A percentile compares a stretch with the other conserved stretches of the same genome.
These are phyloP conservation scores for Anarrhichthys ocellatus DNA, from an alignment of 2,113 vertebrate genomes.

Conservation along the genomic window DNA sequence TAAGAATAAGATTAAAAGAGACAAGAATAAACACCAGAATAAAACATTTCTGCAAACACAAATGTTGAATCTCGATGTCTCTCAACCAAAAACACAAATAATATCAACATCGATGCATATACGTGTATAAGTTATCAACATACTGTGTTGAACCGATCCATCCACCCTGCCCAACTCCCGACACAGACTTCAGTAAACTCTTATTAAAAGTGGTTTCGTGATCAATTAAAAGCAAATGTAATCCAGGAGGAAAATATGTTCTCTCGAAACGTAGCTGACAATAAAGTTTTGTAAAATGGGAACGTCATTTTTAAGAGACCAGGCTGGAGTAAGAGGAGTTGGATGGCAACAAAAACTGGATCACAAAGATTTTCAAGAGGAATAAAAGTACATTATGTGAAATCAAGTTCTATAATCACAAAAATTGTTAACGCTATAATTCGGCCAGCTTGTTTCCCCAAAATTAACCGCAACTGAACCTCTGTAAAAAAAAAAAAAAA, in stretches of 20 bases:
- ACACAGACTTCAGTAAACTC: too few species aligned
- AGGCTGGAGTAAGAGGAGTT: neutral
- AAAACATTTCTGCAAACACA: neutral
- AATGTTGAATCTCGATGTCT: neutral
- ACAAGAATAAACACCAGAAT: neutral
- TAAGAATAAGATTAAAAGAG: neutral
- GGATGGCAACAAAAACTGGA: neutral
- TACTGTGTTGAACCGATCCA: neutral
- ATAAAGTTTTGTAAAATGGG: neutral
- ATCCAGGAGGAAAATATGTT: neutral
- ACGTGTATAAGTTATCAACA: neutral
- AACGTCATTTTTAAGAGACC: neutral
- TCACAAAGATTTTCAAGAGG: neutral
- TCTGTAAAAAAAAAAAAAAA: neutral
- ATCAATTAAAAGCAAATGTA: neutral
- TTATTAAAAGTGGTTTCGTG: neutral
- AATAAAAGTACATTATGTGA: neutral
- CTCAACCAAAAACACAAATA: neutral
- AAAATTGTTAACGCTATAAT: neutral
- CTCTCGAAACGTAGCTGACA: neutral
- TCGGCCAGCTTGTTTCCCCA: neutral
- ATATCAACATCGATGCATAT: neutral
- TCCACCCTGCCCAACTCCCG: neutral
- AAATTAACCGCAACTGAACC: neutral
- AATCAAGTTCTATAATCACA: neutral